These are phyloP conservation scores for Trematocara macrostoma DNA, from an alignment of 2,113 vertebrate species.

Conservation along the genomic window DNA sequence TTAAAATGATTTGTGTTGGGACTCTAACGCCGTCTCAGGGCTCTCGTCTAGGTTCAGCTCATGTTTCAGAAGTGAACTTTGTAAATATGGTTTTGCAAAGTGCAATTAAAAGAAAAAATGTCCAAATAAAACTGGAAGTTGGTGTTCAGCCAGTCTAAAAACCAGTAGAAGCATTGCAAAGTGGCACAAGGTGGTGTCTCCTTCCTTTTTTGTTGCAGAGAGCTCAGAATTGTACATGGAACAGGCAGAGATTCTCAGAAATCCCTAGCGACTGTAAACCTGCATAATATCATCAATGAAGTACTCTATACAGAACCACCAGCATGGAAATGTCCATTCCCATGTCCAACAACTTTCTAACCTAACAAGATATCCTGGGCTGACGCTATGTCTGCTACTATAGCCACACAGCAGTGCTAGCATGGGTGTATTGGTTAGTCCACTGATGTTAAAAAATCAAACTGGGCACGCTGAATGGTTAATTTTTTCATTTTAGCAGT, in stretches of 20 bases:
- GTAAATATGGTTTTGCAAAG: background rate
- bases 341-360: background rate
- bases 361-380: background rate
- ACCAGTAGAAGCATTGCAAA: background rate
- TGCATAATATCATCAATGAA: background rate
- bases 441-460: background rate
- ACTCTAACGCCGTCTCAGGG: accelerated
- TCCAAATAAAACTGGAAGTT: background rate
- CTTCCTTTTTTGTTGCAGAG: background rate
- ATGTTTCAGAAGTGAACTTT: background rate
- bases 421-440: background rate
- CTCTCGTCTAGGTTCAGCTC: background rate
- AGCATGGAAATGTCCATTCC: background rate
- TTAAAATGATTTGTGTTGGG: background rate
- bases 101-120: background rate
- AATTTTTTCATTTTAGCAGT: background rate
- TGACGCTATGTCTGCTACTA: background rate
- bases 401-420: accelerated
- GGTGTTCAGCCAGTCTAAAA: background rate
- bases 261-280: background rate
- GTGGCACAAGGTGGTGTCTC: background rate
- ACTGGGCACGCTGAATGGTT: accelerated
- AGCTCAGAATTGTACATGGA: background rate
- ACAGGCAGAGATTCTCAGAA: background rate
- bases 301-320: background rate